phyloP scores from a whole-genome alignment of 2,113 vertebrate genomes.

The Dasyprocta punctata region DNA sequence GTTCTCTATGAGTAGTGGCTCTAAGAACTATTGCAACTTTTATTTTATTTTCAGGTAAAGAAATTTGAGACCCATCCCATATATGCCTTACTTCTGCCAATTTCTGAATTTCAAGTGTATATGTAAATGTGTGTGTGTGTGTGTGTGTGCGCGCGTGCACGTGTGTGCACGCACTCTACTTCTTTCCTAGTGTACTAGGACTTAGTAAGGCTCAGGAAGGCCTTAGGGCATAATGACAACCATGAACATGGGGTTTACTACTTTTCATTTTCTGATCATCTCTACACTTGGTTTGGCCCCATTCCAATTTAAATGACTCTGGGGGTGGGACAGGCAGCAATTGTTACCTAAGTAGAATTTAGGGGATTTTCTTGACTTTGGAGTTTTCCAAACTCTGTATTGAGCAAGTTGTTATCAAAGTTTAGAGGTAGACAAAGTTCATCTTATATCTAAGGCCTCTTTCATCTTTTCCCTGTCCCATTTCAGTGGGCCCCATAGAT shows the following conservation, averaged over 20 bases:
- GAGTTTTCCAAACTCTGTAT: too few species aligned
- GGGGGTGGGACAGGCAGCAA: background rate
- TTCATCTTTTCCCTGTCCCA: too few species aligned
- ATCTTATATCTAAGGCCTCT: too few species aligned
- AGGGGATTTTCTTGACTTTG: background rate
- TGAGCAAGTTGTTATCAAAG: too few species aligned
- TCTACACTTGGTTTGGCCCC: background rate
- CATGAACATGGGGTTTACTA: background rate
- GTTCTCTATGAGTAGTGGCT: background rate
- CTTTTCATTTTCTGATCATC: background rate
- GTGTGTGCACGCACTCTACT: fast-evolving
- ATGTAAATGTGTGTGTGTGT: background rate
- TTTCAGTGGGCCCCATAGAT: too few species aligned
- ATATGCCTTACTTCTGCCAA: background rate
- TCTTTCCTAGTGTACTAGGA: background rate
- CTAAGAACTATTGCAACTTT: background rate
- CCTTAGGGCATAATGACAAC: background rate
- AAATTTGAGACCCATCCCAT: background rate
- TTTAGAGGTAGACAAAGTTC: too few species aligned
- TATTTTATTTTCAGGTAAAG: background rate
- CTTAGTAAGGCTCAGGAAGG: background rate
- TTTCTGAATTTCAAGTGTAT: background rate
- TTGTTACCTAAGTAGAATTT: background rate
- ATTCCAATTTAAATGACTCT: background rate
- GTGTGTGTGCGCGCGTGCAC: background rate